A percentile compares a stretch with the other conserved stretches of the same genome.
Evolutionary conservation across 2,888 invertebrate genomes (phyloP).

Genomic region (Cerceris ruficornis): DNA sequence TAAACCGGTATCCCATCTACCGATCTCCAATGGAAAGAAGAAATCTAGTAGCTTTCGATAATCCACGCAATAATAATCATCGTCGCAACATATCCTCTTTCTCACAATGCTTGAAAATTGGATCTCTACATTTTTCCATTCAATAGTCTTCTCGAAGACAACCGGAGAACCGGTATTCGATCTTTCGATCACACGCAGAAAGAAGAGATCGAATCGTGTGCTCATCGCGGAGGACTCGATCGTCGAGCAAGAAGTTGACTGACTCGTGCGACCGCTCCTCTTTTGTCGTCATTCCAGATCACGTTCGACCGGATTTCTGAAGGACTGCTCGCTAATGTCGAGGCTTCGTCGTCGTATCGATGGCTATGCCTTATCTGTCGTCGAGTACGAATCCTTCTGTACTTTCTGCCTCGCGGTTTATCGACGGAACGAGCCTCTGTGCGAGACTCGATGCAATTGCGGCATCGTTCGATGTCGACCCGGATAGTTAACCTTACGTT

Average conservation of each 20-base stretch:
- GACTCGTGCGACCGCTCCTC: conserved; percentile 66
- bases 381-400: conserved; percentile 5
- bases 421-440: not conserved
- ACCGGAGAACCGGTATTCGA: conserved; percentile 47
- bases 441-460: not conserved
- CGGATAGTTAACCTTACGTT: conserved; percentile 6
- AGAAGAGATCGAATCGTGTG: conserved; percentile 28
- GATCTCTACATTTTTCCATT: conserved; percentile 1
- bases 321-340: conserved; percentile 64
- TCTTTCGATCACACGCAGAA: conserved; percentile 23
- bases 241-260: conserved; percentile 64
- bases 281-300: conserved; percentile 70
- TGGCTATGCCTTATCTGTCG: conserved; percentile 25
- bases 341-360: conserved; percentile 39
- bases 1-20: no score
- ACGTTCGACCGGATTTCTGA: conserved; percentile 77
- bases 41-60: no score
- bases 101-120: no score
- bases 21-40: no score
- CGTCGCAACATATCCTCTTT: no score
- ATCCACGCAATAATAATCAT: no score
- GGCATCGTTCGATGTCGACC: not conserved
- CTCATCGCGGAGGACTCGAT: conserved; percentile 30
- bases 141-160: conserved; percentile 30
- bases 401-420: conserved; percentile 9